These are phyloP conservation scores for Hyposmocoma kahamanoa DNA, from an alignment of 1,140 invertebrate species.

Conservation along the genomic window DNA sequence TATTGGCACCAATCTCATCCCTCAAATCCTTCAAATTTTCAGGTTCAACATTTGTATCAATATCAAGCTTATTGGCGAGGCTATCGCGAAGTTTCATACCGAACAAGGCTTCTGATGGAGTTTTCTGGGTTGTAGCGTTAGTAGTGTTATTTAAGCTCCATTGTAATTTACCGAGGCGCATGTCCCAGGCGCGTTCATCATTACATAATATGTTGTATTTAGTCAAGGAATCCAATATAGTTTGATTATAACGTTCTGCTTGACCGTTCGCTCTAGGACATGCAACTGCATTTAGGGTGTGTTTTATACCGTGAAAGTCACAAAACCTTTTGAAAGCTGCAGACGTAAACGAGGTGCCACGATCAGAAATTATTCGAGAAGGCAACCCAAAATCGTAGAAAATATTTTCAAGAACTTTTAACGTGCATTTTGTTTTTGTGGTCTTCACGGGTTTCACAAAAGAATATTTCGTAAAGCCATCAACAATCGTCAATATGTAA, in stretches of 20 bases:
- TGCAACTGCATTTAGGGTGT: slow-evolving; percentile 5
- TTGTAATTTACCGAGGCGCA: neutral
- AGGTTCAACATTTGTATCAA: neutral
- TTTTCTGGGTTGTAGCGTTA: neutral
- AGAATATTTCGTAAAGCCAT: slow-evolving; percentile 13
- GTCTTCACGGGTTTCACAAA: slow-evolving; percentile 9
- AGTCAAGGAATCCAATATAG: neutral
- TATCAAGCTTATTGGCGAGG: neutral
- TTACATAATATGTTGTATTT: neutral
- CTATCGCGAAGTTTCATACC: neutral
- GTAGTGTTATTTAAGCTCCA: slow-evolving; percentile 4
- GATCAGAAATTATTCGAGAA: slow-evolving; percentile 2
- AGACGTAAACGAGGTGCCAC: slow-evolving; percentile 4
- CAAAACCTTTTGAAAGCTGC: slow-evolving; percentile 2
- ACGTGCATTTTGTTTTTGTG: slow-evolving; percentile 4
- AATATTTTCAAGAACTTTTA: slow-evolving; percentile 8
- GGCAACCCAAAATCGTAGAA: slow-evolving; percentile 7
- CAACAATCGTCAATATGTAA: slow-evolving; percentile 13
- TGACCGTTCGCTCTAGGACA: neutral
- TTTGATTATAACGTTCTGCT: slow-evolving; percentile 5
- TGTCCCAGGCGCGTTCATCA: slow-evolving; percentile 3
- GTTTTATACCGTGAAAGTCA: slow-evolving; percentile 3
- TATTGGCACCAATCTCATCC: neutral
- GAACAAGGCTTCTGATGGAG: slow-evolving; percentile 5
- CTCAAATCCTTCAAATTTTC: slow-evolving; percentile 2